Percentiles rank a stretch among this genome's conserved stretches.
Evolutionary conservation across 2,113 vertebrate species (phyloP).

Genomic region (Pseudolaguvia tuberculata): DNA sequence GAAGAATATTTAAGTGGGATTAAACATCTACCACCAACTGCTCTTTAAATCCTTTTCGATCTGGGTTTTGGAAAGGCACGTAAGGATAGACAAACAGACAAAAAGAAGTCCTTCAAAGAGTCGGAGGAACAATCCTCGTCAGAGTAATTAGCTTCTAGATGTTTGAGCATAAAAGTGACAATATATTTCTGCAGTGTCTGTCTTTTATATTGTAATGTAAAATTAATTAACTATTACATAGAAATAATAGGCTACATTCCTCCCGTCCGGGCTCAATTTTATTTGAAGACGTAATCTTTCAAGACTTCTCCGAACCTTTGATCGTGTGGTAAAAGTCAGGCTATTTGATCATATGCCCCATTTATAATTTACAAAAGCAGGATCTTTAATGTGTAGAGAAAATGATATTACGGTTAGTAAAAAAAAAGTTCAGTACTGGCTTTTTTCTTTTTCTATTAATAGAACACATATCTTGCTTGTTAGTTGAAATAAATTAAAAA

Average conservation of each 20-base stretch:
- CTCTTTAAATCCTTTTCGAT: constrained; percentile 54
- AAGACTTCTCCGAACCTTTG: constrained; percentile 47
- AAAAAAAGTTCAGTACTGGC: constrained; percentile 29
- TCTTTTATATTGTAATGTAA: constrained; percentile 45
- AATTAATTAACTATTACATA: constrained; percentile 49
- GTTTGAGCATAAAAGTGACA: constrained; percentile 50
- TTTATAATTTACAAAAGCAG: constrained; percentile 42
- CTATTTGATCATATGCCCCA: constrained; percentile 48
- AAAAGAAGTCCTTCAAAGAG: constrained; percentile 42
- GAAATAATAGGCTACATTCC: constrained; percentile 47
- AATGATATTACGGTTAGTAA: constrained; percentile 21
- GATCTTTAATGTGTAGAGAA: constrained; percentile 31
- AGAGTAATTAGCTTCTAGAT: constrained; percentile 46
- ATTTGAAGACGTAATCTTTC: constrained; percentile 33
- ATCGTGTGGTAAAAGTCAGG: constrained; percentile 47
- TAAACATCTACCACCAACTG: constrained; percentile 54
- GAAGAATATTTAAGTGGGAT: constrained; percentile 58
- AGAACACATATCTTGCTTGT: not conserved
- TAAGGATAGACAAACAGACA: constrained; percentile 24
- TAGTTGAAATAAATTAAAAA: too few species aligned
- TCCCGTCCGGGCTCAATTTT: constrained; percentile 14
- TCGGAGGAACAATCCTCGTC: constrained; percentile 51
- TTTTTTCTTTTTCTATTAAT: constrained; percentile 33
- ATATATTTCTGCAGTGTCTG: constrained; percentile 44
- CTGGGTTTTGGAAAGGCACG: constrained; percentile 33